phyloP scores from a whole-genome alignment of 2,113 vertebrate species.

The Saccopteryx leptura region DNA sequence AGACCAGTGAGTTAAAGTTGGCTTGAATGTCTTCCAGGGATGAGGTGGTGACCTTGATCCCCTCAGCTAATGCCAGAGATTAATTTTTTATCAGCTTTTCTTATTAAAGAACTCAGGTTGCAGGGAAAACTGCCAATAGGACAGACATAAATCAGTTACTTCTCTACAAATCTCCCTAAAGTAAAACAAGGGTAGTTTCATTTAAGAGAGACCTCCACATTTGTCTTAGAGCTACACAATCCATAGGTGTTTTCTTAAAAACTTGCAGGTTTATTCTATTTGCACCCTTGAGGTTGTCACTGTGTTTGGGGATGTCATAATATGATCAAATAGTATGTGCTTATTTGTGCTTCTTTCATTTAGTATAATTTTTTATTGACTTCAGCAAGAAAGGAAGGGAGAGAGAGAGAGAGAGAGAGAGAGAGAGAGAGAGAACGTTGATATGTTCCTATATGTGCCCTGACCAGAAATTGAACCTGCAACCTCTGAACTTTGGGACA shows the following conservation, averaged over 20 bases:
- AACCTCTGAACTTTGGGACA: not conserved
- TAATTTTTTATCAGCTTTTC: constrained; percentile 43
- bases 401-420: not conserved
- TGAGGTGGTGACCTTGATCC: not conserved
- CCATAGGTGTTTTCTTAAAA: constrained; percentile 16
- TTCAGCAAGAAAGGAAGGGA: not conserved
- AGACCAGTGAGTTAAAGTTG: constrained; percentile 1
- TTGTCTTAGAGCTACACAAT: not conserved
- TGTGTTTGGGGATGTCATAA: not conserved
- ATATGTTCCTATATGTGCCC: not conserved
- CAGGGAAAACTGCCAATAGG: not conserved
- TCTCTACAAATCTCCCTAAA: not conserved
- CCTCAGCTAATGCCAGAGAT: not conserved
- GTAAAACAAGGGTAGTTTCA: constrained; percentile 25
- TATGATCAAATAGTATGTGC: not conserved
- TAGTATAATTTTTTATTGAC: not conserved
- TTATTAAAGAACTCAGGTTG: constrained; percentile 10
- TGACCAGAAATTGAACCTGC: not conserved
- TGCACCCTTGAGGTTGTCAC: not conserved
- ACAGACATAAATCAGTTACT: not conserved
- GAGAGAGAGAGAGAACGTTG: not conserved
- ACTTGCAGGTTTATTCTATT: not conserved
- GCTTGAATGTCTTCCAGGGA: not conserved
- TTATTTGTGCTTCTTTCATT: not conserved
- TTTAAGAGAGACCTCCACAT: not conserved